Conservation (phyloP, 2,888 invertebrate species). For the Catocala nupta region DNA sequence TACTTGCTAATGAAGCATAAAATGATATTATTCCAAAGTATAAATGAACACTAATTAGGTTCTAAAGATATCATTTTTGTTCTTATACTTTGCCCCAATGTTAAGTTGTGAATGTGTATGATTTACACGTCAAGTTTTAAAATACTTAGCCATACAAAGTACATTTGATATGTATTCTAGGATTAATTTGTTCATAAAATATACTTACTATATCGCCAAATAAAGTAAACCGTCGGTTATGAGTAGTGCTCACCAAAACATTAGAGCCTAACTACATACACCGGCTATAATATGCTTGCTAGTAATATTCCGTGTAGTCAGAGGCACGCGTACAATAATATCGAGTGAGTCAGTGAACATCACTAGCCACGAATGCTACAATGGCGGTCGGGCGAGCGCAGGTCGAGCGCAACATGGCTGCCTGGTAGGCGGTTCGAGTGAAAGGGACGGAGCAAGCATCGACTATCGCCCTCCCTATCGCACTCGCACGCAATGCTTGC, state of each 20-base stretch:
- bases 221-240: background rate
- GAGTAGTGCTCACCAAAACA: constrained; percentile 22
- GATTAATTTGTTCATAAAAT: background rate
- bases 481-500: constrained; percentile 82
- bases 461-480: constrained; percentile 72
- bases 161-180: background rate
- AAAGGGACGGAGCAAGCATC: constrained; percentile 74
- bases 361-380: constrained; percentile 86
- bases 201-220: background rate
- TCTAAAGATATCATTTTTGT: too few relatives aligned
- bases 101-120: too few relatives aligned
- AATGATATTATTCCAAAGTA: background rate
- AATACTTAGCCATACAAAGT: too few relatives aligned
- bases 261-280: constrained; percentile 32
- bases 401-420: constrained; percentile 88
- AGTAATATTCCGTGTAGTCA: constrained; percentile 42
- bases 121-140: too few relatives aligned
- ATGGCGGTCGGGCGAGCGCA: constrained; percentile 87
- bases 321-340: constrained; percentile 63
- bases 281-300: constrained; percentile 34
- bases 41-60: too few relatives aligned
- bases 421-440: constrained; percentile 86
- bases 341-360: constrained; percentile 76
- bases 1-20: constrained; percentile 27
- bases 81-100: too few relatives aligned